Conservation (phyloP, 2,888 invertebrate genomes). For the Parapristionchus giblindavisi region DNA sequence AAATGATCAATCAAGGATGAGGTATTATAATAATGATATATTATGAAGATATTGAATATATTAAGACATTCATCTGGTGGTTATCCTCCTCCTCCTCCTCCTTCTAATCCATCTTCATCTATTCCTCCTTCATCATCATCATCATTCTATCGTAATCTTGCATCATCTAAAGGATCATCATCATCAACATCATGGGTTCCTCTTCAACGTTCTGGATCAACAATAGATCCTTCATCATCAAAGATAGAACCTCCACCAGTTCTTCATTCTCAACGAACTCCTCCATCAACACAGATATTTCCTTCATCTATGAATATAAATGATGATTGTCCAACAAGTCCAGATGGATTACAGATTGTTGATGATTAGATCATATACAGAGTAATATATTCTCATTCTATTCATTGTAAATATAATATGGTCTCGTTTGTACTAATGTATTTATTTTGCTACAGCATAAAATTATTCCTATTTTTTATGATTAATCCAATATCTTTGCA, state of each 20-base stretch:
- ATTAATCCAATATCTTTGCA: not conserved
- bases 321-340: conserved; percentile 40
- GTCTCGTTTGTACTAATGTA: not conserved
- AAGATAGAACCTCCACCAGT: no score
- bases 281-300: no score
- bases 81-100: not conserved
- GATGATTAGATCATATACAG: not conserved
- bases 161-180: not conserved
- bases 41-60: no score
- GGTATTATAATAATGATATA: no score
- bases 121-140: not conserved
- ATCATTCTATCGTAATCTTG: not conserved
- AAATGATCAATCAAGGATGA: no score
- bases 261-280: no score
- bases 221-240: no score
- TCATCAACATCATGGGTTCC: not conserved
- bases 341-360: conserved; percentile 22
- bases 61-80: conserved; percentile 26
- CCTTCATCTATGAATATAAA: not conserved
- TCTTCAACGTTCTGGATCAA: conserved; percentile 7
- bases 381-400: not conserved
- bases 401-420: not conserved
- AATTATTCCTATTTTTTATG: not conserved
- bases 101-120: not conserved
- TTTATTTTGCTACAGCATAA: no score